Conservation (phyloP, 1,140 invertebrate genomes). For the Drosophila neocordata region DNA sequence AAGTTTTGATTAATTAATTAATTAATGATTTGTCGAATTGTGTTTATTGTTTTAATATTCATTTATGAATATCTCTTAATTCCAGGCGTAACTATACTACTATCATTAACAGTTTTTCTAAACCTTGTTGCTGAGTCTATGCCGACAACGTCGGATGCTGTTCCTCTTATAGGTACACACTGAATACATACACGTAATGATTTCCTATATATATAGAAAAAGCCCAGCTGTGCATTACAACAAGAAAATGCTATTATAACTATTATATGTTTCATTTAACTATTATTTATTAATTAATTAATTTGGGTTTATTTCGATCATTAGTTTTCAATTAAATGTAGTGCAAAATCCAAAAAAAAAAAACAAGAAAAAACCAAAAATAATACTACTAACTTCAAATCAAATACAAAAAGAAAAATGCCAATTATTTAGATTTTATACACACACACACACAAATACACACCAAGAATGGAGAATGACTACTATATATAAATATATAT, state of each 20-base stretch:
- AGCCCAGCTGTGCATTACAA: conserved; percentile 15
- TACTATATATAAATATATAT: conserved; percentile 3
- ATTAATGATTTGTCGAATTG: conserved; percentile 31
- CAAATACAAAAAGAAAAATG: conserved; percentile 51
- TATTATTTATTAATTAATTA: conserved; percentile 18
- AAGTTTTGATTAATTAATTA: background rate
- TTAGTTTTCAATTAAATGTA: conserved; percentile 73
- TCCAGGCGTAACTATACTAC: conserved; percentile 98
- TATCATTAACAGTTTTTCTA: conserved; percentile 99
- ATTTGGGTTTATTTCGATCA: conserved; percentile 73
- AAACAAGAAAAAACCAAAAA: conserved; percentile 37
- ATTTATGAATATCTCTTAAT: conserved; percentile 72
- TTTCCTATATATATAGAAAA: conserved; percentile 37
- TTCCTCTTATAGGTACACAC: conserved; percentile 87
- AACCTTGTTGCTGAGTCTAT: conserved; percentile 96
- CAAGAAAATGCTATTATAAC: conserved; percentile 15
- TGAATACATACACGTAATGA: conserved; percentile 22
- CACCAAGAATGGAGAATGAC: conserved; percentile 21
- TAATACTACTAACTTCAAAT: conserved; percentile 47
- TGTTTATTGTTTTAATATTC: conserved; percentile 71
- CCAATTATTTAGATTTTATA: conserved; percentile 68
- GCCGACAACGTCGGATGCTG: conserved; percentile 95
- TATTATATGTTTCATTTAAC: background rate
- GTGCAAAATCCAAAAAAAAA: conserved; percentile 62
- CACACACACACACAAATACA: conserved; percentile 35